Conservation (phyloP, 2,888 invertebrate genomes). For the Caenorhabditis sp. region DNA sequence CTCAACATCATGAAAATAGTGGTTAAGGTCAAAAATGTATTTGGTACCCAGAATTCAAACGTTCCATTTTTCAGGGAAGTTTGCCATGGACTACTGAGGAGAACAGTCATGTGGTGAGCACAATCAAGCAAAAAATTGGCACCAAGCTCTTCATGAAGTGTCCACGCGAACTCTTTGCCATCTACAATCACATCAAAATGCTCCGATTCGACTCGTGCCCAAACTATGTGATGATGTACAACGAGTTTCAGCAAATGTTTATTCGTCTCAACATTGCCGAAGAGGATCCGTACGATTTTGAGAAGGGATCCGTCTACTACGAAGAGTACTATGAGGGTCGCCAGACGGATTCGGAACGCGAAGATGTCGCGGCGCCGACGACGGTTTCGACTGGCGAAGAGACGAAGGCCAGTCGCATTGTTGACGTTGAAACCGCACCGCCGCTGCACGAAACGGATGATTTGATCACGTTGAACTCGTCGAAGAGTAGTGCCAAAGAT, state of each 20-base stretch:
- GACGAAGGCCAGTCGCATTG: neutral
- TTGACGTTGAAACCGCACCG: neutral
- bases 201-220: constrained; percentile 42
- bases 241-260: constrained; percentile 31
- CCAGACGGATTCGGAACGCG: constrained; percentile 25
- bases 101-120: constrained; percentile 29
- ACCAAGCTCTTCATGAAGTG: constrained; percentile 38
- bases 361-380: neutral
- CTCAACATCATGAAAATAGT: too few species aligned
- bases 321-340: constrained; percentile 13
- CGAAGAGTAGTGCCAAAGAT: neutral
- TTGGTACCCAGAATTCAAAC: too few species aligned
- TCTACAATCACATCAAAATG: constrained; percentile 47
- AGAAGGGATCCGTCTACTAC: constrained; percentile 30
- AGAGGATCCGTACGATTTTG: constrained; percentile 43
- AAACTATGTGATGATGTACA: constrained; percentile 39
- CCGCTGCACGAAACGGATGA: neutral
- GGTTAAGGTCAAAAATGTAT: too few species aligned
- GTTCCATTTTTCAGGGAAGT: constrained; percentile 22
- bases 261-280: constrained; percentile 17
- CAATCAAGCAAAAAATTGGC: constrained; percentile 34
- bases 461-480: neutral
- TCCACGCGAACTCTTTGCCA: constrained; percentile 38
- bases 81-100: constrained; percentile 42
- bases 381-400: constrained; percentile 1